Percentiles rank a stretch among this genome's conserved stretches.
Conservation (phyloP, 2,113 vertebrate genomes). For the Gobius niger region DNA sequence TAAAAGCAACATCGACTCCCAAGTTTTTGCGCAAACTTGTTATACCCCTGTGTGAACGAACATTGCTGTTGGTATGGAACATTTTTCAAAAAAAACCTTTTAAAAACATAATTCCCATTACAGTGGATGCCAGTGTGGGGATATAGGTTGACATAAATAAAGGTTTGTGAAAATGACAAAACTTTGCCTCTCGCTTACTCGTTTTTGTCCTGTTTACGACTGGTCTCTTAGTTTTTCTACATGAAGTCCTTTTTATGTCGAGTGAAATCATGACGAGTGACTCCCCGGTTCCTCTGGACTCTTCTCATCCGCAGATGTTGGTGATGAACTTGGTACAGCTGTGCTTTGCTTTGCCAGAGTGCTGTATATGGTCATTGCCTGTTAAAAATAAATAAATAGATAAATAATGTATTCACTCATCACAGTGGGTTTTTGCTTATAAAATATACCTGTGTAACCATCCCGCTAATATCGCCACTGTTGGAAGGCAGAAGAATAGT, state of each 20-base stretch:
- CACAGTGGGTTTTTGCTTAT: no score
- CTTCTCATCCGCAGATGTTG: conserved; percentile 1
- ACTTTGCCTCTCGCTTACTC: background rate
- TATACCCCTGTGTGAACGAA: no score
- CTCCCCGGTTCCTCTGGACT: conserved; percentile 3
- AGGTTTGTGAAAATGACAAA: no score
- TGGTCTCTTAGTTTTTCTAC: conserved; percentile 9
- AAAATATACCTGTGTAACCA: conserved; percentile 90
- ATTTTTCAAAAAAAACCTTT: no score
- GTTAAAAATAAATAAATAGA: background rate
- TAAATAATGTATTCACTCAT: background rate
- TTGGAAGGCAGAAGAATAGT: conserved; percentile 90
- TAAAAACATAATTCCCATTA: no score
- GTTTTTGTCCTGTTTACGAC: conserved; percentile 9
- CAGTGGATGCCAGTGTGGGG: no score
- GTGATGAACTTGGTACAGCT: background rate
- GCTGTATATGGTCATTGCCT: conserved; percentile 78
- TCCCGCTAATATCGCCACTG: conserved; percentile 83
- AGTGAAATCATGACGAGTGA: conserved; percentile 13
- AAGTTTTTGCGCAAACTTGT: no score
- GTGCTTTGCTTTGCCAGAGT: conserved; percentile 51
- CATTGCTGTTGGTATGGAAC: no score
- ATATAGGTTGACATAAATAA: no score
- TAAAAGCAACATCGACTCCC: no score
- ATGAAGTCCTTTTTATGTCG: conserved; percentile 12